Conservation (phyloP, 2,888 invertebrate genomes). For the Busseola fusca region DNA sequence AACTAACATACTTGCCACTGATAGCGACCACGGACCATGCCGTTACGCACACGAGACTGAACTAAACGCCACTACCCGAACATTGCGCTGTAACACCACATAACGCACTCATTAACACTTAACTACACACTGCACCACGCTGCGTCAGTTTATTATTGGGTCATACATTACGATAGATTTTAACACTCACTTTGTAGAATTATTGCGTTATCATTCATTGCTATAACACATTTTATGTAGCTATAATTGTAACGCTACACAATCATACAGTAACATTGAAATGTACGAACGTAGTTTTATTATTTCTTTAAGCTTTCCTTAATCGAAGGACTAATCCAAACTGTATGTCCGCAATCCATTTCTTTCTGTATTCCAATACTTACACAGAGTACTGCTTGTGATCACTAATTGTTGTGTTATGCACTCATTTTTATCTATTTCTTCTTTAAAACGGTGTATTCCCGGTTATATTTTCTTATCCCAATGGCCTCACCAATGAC, state of each 20-base stretch:
- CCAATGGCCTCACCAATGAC: not conserved
- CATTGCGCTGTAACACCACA: conserved; percentile 26
- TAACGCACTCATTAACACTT: conserved; percentile 35
- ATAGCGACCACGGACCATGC: conserved; percentile 47
- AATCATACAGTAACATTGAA: conserved; percentile 24
- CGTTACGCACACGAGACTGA: conserved; percentile 40
- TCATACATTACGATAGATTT: conserved; percentile 19
- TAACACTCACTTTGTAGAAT: conserved; percentile 29
- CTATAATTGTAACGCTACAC: conserved; percentile 23
- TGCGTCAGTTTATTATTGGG: not conserved
- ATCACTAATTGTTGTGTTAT: conserved; percentile 47
- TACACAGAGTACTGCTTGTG: conserved; percentile 42
- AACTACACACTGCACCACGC: conserved; percentile 27
- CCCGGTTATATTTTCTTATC: not conserved
- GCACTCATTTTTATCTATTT: conserved; percentile 39
- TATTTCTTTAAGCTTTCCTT: conserved; percentile 5
- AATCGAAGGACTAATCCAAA: conserved; percentile 15
- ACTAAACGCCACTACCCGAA: conserved; percentile 19
- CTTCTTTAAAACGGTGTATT: conserved; percentile 20
- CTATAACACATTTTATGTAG: conserved; percentile 18
- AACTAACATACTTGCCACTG: conserved; percentile 58
- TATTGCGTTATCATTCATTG: conserved; percentile 33
- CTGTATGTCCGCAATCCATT: conserved; percentile 25
- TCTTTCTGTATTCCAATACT: conserved; percentile 37
- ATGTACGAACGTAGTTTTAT: conserved; percentile 16